Percentiles rank a stretch among this genome's conserved stretches.
Conservation (phyloP, 2,888 invertebrate genomes). For the Drosophila meridionalis region DNA sequence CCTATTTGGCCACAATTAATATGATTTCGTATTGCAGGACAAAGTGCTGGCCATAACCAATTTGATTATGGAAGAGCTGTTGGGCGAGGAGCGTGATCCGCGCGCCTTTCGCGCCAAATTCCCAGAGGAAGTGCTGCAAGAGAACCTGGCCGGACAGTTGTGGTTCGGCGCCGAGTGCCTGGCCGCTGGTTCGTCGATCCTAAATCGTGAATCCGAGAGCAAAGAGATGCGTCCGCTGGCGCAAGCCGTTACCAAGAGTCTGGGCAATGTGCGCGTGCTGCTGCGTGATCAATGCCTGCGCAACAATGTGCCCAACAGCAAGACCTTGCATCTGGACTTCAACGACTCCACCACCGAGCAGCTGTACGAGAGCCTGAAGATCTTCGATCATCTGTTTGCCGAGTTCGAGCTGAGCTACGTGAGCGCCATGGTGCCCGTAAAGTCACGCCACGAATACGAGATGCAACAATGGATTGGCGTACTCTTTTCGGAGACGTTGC, state of each 20-base stretch:
- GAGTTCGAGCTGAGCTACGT: conserved; percentile 99
- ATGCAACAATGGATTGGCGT: conserved; percentile 98
- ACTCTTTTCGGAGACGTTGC: conserved; percentile 97
- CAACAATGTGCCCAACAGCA: conserved; percentile 87
- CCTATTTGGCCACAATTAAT: neutral
- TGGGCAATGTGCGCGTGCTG: conserved; percentile 96
- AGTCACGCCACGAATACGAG: conserved; percentile 97
- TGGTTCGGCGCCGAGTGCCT: conserved; percentile 99
- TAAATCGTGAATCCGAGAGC: conserved; percentile 98
- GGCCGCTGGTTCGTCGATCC: conserved; percentile 98
- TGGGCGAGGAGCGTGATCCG: conserved; percentile 93
- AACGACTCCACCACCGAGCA: conserved; percentile 90
- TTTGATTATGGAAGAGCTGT: conserved; percentile 97
- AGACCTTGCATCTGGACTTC: conserved; percentile 86
- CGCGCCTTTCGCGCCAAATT: conserved; percentile 99
- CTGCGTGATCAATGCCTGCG: conserved; percentile 94
- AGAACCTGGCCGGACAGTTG: conserved; percentile 98
- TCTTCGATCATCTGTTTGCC: conserved; percentile 97
- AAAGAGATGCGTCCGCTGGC: conserved; percentile 98
- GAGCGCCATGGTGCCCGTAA: conserved; percentile 99
- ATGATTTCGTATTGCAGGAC: conserved; percentile 86
- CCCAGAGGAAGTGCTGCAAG: conserved; percentile 99
- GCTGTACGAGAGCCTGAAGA: conserved; percentile 92
- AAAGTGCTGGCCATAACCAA: conserved; percentile 96
- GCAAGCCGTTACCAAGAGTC: conserved; percentile 97